Conservation (phyloP, 2,113 vertebrate genomes). For the Strix uralensis region DNA sequence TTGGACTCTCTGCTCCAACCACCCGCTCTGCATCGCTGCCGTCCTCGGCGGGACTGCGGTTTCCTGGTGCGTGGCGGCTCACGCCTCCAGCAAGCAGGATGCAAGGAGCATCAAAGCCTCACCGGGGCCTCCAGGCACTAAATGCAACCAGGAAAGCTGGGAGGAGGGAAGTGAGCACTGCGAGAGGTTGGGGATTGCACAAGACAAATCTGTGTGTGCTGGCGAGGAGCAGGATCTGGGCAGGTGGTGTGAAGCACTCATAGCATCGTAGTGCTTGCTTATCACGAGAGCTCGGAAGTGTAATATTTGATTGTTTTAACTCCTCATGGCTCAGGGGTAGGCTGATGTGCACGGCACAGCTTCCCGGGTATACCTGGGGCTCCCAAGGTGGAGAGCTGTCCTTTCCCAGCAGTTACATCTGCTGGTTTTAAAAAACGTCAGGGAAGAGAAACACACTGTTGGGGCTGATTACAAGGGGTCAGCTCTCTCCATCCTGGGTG, state of each 20-base stretch:
- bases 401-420: not conserved
- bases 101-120: not conserved
- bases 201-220: not conserved
- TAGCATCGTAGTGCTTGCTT: not conserved
- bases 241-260: fast-evolving
- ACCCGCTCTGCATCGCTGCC: fast-evolving
- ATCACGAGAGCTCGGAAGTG: fast-evolving
- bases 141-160: not conserved
- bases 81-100: not conserved
- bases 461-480: not conserved
- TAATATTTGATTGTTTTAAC: not conserved
- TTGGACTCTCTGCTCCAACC: not conserved
- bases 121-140: not conserved
- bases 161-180: not conserved
- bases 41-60: fast-evolving
- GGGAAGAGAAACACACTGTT: not conserved
- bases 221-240: not conserved
- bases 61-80: not conserved
- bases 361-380: not conserved
- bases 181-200: not conserved
- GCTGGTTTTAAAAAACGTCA: not conserved
- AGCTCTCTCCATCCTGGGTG: not conserved
- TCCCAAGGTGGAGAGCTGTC: not conserved
- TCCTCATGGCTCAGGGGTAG: not conserved
- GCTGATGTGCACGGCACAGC: not conserved